phyloP scores from a whole-genome alignment of 2,888 invertebrate genomes.

The Acronicta aceris region DNA sequence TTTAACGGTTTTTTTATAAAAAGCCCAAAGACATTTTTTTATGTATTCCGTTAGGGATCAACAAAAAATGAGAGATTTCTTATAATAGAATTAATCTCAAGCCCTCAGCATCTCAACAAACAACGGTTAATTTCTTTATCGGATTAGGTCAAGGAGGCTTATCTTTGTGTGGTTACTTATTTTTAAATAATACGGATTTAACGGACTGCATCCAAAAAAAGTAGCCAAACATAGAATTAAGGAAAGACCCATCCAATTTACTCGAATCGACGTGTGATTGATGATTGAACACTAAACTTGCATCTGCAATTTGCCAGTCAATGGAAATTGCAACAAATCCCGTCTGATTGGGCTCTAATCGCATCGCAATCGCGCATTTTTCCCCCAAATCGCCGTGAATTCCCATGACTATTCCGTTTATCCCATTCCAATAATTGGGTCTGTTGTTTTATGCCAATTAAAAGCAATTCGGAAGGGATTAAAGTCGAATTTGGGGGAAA shows the following conservation, averaged over 20 bases:
- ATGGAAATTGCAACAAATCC: conserved; percentile 85
- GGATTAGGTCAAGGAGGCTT: conserved; percentile 28
- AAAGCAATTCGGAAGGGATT: conserved; percentile 77
- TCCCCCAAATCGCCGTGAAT: conserved; percentile 69
- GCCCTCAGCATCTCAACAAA: conserved; percentile 1
- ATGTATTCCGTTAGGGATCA: background rate
- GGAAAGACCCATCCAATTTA: conserved; percentile 54
- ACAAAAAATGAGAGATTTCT: conserved; percentile 10
- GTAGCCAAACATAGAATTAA: conserved; percentile 46
- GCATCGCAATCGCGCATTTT: conserved; percentile 68
- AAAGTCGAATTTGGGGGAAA: conserved; percentile 75
- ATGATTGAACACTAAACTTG: conserved; percentile 75
- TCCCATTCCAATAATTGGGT: conserved; percentile 76
- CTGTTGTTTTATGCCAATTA: conserved; percentile 81
- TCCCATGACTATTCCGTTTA: conserved; percentile 84
- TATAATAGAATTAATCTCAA: conserved; percentile 6
- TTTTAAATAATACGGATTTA: conserved; percentile 26
- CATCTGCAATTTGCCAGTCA: conserved; percentile 85
- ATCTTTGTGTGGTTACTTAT: conserved; percentile 7
- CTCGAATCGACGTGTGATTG: conserved; percentile 73
- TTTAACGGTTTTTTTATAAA: conserved; percentile 4
- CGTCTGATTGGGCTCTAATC: conserved; percentile 83
- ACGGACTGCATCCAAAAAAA: conserved; percentile 9
- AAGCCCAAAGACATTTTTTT: background rate
- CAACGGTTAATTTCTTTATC: conserved; percentile 1